Evolutionary conservation across 2,888 invertebrate species (phyloP).

Genomic region (Acronicta leporina): DNA sequence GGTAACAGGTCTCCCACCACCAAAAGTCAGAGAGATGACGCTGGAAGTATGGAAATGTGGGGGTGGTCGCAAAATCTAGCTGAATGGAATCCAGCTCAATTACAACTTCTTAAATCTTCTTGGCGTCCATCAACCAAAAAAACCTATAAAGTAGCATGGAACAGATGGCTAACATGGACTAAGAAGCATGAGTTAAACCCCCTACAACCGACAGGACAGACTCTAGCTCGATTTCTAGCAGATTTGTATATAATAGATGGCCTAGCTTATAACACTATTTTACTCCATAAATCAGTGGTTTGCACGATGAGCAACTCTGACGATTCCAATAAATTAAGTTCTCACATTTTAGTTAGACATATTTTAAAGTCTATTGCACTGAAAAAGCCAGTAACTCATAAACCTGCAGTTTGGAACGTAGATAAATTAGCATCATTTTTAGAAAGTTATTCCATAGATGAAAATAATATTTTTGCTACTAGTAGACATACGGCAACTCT

Average conservation of each 20-base stretch:
- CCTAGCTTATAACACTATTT: not conserved
- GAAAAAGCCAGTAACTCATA: not conserved
- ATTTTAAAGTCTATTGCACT: too few species aligned
- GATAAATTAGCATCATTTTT: not conserved
- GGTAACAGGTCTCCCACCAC: not conserved
- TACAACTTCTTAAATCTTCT: not conserved
- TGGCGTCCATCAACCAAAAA: constrained; percentile 1
- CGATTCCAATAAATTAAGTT: not conserved
- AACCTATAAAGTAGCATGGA: not conserved
- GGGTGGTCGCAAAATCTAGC: constrained; percentile 3
- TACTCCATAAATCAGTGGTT: constrained; percentile 1
- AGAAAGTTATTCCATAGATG: not conserved
- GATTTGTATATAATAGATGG: not conserved
- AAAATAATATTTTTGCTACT: constrained; percentile 1
- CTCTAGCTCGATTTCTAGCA: not conserved
- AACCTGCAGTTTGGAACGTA: not conserved
- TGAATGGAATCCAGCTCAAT: not conserved
- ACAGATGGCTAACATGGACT: not conserved
- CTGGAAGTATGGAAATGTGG: constrained; percentile 11
- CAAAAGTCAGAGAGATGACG: not conserved
- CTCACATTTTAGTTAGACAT: too few species aligned
- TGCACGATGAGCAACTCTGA: not conserved
- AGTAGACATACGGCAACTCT: constrained; percentile 2
- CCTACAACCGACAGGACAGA: not conserved
- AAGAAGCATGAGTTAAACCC: not conserved